Conservation (phyloP, 2,888 invertebrate genomes). For the Lepidocyrtinus sp. region DNA sequence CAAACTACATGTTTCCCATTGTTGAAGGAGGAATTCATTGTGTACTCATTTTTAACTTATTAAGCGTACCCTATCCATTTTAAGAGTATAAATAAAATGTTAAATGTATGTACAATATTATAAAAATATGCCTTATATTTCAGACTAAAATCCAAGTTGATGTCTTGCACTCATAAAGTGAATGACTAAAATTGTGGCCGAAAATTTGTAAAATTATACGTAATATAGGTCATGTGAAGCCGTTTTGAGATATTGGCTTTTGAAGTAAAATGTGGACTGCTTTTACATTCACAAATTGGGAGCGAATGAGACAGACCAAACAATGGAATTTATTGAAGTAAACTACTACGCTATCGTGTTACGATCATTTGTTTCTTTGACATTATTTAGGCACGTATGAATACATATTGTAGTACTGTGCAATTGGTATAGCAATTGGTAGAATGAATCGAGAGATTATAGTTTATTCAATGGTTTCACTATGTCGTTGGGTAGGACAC, state of each 20-base stretch:
- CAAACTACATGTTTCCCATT: no score
- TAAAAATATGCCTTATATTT: no score
- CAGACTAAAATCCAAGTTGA: no score
- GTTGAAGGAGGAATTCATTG: no score
- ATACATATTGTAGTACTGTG: not conserved
- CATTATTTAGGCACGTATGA: not conserved
- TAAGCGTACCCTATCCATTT: no score
- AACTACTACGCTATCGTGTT: not conserved
- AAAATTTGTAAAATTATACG: not conserved
- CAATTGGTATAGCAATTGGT: no score
- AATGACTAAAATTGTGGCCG: not conserved
- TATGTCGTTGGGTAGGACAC: not conserved
- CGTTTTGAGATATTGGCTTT: not conserved
- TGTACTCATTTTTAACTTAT: no score
- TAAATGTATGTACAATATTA: no score
- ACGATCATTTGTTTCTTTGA: not conserved
- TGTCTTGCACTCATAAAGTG: not conserved
- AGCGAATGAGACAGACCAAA: not conserved
- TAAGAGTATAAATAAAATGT: no score
- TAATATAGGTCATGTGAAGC: constrained; percentile 37
- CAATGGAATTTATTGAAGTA: not conserved
- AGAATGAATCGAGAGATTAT: no score
- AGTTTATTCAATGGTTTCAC: not conserved
- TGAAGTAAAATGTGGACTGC: not conserved
- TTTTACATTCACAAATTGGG: not conserved